A percentile compares a stretch with the other conserved stretches of the same genome.
Evolutionary conservation across 2,113 vertebrate species (phyloP).

Genomic region (Mobula hypostoma): DNA sequence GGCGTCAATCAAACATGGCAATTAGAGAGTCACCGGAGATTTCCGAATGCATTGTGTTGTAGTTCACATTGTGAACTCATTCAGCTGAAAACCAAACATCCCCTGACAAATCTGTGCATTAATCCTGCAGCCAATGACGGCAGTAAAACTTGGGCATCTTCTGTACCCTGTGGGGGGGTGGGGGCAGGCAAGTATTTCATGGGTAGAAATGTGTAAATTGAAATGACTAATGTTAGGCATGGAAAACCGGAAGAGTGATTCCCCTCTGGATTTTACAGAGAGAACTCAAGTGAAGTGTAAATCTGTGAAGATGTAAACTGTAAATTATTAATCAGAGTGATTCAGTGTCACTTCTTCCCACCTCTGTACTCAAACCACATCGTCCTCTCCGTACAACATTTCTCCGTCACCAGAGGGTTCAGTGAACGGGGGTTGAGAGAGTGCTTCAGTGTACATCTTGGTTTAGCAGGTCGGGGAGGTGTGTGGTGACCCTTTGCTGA

Average conservation of each 20-base stretch:
- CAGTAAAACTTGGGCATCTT: background rate
- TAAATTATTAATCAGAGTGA: background rate
- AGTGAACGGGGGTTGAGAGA: too few relatives aligned
- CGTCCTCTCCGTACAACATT: too few relatives aligned
- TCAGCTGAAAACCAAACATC: too few relatives aligned
- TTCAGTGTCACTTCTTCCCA: too few relatives aligned
- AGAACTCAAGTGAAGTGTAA: background rate
- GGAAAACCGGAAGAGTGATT: background rate
- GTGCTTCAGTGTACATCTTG: too few relatives aligned
- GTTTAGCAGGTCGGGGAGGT: too few relatives aligned
- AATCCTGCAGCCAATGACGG: background rate
- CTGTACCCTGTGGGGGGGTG: background rate
- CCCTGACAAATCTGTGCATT: background rate
- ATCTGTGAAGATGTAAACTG: background rate
- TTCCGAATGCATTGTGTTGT: background rate
- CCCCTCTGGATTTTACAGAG: background rate
- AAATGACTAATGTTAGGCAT: background rate
- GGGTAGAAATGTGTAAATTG: background rate
- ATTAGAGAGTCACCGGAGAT: background rate
- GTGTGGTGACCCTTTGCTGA: too few relatives aligned
- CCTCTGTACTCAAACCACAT: background rate
- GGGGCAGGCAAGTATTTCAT: background rate
- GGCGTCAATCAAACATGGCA: background rate
- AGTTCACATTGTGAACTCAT: background rate
- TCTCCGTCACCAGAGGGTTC: too few relatives aligned